Evolutionary conservation across 1,140 invertebrate species (phyloP), one percentile per base, ranked within the genome.

Genomic region (Ooceraea biroi): DNA sequence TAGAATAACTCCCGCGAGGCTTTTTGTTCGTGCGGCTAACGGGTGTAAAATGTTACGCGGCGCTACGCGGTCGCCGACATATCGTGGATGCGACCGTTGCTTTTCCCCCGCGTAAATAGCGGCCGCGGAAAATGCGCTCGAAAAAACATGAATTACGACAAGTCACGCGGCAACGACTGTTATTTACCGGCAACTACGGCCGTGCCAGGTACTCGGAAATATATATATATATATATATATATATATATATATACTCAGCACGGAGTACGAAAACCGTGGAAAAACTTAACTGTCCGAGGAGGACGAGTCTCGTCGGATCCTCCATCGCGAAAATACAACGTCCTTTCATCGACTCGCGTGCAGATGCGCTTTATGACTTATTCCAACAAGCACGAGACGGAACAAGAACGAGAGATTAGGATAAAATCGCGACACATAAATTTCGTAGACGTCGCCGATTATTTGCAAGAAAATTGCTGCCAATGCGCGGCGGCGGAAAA

Each of bases 61-160:
- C 11, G 14, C 12, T 63, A 25, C 5, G 12, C 52, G 22, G 50
- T n/a, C 76, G 57, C 12, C 41, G 63, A 80, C 76, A 71, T 52
- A 71, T 78, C 63, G 36, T 48, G 52, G 36, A 36, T 10, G 48
- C 22, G 19, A 46, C 44, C 30, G 17, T 17, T 22, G 48, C 19
- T 30, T 27, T 52, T 30, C n/a, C 12, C 22, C 36, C 50, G 76
- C 22, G 50, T 25, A 57, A 80, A 80, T 57, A 12, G 36, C 10
- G 36, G 22, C 36, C 48, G 57, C 44, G 76, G 76, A 46, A 71
- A 80, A 80, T 71, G 63, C 50, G 76, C 65, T 57, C 17, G 50
- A 50, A 80, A 80, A 80, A 80, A 19, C 76, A 80, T 80, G 76
- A 80, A 80, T 80, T 71, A 80, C 41, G 65, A 71, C 76, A 57